phyloP scores from a whole-genome alignment of 2,797 vertebrate species.

The Uromys caudimaculatus region DNA sequence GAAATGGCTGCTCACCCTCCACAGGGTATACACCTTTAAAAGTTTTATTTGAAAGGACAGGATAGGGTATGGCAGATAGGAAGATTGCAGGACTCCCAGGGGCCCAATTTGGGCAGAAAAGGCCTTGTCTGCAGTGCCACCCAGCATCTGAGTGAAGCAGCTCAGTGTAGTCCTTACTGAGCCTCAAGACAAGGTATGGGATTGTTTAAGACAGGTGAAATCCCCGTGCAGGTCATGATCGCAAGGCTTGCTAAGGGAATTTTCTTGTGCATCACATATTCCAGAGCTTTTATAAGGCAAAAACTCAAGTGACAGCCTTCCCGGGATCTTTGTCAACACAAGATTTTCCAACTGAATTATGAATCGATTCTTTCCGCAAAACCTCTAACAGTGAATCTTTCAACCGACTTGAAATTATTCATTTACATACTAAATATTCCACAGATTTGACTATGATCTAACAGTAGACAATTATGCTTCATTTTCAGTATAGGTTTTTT shows the following conservation, averaged over 20 bases:
- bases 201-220: neutral
- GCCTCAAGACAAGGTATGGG: neutral
- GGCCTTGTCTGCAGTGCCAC: neutral
- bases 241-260: neutral
- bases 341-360: too few relatives aligned
- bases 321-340: neutral
- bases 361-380: neutral
- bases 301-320: neutral
- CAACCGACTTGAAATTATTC: neutral
- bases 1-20: neutral
- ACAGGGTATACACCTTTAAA: neutral
- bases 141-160: neutral
- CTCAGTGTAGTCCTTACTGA: neutral
- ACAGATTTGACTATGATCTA: neutral
- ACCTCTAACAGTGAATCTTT: neutral
- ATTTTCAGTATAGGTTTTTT: neutral
- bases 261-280: neutral
- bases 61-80: neutral
- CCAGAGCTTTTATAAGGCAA: too few relatives aligned
- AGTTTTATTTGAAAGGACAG: neutral
- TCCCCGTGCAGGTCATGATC: neutral
- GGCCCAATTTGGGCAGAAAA: neutral
- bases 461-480: neutral
- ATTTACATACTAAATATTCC: neutral
- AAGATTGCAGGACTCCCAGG: neutral